phyloP scores from a whole-genome alignment of 2,113 vertebrate species.

The Deroptyus accipitrinus region DNA sequence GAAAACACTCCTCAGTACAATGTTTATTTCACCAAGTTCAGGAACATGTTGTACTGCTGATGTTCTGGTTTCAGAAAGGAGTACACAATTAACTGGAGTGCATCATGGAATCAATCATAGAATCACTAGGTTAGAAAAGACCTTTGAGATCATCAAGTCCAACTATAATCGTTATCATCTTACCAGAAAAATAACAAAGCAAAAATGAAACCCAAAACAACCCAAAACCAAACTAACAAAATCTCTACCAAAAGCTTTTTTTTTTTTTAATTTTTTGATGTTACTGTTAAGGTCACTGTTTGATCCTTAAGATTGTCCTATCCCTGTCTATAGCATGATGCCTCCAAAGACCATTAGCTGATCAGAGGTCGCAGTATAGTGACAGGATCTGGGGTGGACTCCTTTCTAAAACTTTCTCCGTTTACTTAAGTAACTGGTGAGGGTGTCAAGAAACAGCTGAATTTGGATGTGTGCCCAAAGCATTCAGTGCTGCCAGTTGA shows the following conservation, averaged over 20 bases:
- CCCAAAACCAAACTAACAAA: not conserved
- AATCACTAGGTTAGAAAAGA: not conserved
- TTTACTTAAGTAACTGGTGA: not conserved
- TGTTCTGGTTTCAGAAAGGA: not conserved
- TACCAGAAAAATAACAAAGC: not conserved
- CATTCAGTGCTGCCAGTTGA: not conserved
- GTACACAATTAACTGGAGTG: not conserved
- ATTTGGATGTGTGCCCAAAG: not conserved
- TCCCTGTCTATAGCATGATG: not conserved
- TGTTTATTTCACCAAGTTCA: not conserved
- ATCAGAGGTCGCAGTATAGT: not conserved
- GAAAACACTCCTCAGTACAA: not conserved
- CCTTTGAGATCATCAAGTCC: not conserved
- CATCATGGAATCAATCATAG: not conserved
- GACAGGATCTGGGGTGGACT: not conserved
- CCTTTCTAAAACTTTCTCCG: not conserved
- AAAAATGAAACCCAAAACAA: not conserved
- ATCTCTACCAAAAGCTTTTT: not conserved
- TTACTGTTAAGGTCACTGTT: not conserved
- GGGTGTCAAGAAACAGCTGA: not conserved
- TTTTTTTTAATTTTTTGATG: not conserved
- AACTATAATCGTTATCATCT: not conserved
- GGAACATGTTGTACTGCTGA: not conserved
- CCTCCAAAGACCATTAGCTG: not conserved
- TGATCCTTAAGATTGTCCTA: not conserved